phyloP scores from a whole-genome alignment of 2,888 invertebrate species.

The Apamea monoglypha region DNA sequence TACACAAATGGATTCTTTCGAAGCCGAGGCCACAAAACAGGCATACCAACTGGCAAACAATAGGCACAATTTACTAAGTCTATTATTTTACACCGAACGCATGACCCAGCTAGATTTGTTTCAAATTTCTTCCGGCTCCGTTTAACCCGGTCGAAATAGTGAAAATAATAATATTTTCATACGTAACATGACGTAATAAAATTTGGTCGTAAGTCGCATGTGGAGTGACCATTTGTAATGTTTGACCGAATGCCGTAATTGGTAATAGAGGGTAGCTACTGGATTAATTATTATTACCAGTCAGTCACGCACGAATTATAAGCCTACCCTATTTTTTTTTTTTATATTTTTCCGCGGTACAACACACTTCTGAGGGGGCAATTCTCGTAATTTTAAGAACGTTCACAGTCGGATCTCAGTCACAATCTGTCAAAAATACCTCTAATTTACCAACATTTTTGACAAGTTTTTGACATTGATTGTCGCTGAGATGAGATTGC shows the following conservation, averaged over 20 bases:
- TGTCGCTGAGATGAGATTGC: too few relatives aligned
- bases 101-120: constrained; percentile 62
- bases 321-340: constrained; percentile 39
- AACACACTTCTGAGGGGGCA: neutral
- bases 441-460: too few relatives aligned
- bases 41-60: constrained; percentile 41
- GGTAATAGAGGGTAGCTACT: constrained; percentile 70
- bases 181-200: constrained; percentile 54
- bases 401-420: too few relatives aligned
- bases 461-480: too few relatives aligned
- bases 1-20: constrained; percentile 44
- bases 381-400: too few relatives aligned
- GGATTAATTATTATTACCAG: constrained; percentile 73
- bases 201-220: constrained; percentile 71
- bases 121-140: constrained; percentile 64
- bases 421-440: too few relatives aligned
- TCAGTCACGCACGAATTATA: constrained; percentile 71
- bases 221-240: constrained; percentile 74
- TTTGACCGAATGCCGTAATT: constrained; percentile 75
- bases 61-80: constrained; percentile 44
- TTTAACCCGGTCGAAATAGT: constrained; percentile 67
- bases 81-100: constrained; percentile 47
- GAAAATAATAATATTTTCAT: constrained; percentile 64
- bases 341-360: constrained; percentile 7
- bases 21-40: constrained; percentile 47